These are phyloP conservation scores for Fratercula arctica DNA, from an alignment of 2,797 vertebrate species.

Conservation along the genomic window DNA sequence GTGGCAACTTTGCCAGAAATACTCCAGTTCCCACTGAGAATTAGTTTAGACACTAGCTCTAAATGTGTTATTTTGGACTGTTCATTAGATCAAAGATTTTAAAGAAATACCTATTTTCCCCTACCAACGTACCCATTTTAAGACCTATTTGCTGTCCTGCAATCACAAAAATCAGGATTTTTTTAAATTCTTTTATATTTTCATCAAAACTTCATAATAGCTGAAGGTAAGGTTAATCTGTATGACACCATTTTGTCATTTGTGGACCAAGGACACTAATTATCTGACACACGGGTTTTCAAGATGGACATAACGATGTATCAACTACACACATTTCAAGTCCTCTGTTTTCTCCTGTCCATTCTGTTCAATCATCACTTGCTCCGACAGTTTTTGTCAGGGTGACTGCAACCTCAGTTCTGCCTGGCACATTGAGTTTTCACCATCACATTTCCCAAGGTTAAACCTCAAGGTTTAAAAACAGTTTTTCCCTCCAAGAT, in stretches of 20 bases:
- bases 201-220: background rate
- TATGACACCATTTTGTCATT: background rate
- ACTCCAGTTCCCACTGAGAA: background rate
- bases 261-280: background rate
- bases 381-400: background rate
- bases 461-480: slow-evolving; percentile 40
- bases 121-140: background rate
- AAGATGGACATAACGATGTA: background rate
- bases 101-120: background rate
- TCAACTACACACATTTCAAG: background rate
- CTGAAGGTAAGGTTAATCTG: background rate
- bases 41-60: background rate
- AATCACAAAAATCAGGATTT: background rate
- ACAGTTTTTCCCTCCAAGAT: background rate
- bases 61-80: background rate
- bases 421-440: background rate
- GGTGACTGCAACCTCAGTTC: background rate
- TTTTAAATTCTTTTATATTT: background rate
- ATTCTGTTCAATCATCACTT: slow-evolving; percentile 2
- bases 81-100: background rate
- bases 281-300: background rate
- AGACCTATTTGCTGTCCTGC: background rate
- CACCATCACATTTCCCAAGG: background rate
- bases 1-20: background rate
- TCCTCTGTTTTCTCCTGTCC: background rate